Evolutionary conservation across 1,140 invertebrate genomes (phyloP).

Genomic region (Camponotus vicinus): DNA sequence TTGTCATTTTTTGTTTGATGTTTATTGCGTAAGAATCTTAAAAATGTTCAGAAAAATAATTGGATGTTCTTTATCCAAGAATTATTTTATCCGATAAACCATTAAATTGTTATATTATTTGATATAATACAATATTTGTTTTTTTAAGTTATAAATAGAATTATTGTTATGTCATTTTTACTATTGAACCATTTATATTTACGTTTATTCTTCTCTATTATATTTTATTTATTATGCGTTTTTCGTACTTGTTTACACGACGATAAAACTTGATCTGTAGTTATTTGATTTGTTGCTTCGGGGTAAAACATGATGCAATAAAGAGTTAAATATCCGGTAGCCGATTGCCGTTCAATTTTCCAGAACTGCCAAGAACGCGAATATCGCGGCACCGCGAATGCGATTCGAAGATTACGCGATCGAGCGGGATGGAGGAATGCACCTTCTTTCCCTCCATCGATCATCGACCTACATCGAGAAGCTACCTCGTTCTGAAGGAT

Average conservation of each 20-base stretch:
- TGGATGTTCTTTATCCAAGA: background rate
- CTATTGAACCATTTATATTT: background rate
- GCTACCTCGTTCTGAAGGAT: background rate
- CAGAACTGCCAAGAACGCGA: slow-evolving; percentile 16
- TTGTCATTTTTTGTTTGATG: background rate
- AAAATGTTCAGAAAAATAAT: background rate
- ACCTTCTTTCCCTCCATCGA: background rate
- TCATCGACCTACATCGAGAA: background rate
- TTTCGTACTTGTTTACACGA: slow-evolving; percentile 12
- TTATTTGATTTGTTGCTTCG: slow-evolving; percentile 30
- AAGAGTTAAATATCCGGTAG: slow-evolving; percentile 48
- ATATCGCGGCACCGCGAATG: background rate
- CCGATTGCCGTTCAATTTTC: slow-evolving; percentile 44
- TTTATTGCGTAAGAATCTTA: background rate
- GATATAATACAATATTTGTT: background rate
- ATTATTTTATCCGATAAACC: background rate
- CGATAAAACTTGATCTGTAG: slow-evolving; percentile 26
- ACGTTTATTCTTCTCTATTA: background rate
- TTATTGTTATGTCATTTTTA: background rate
- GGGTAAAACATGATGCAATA: slow-evolving; percentile 18
- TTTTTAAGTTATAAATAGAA: background rate
- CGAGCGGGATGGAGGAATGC: background rate
- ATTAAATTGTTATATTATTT: background rate
- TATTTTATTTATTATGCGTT: slow-evolving; percentile 11
- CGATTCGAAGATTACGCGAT: slow-evolving; percentile 27